Conservation (phyloP, 2,797 vertebrate species). For the Molossus molossus region DNA sequence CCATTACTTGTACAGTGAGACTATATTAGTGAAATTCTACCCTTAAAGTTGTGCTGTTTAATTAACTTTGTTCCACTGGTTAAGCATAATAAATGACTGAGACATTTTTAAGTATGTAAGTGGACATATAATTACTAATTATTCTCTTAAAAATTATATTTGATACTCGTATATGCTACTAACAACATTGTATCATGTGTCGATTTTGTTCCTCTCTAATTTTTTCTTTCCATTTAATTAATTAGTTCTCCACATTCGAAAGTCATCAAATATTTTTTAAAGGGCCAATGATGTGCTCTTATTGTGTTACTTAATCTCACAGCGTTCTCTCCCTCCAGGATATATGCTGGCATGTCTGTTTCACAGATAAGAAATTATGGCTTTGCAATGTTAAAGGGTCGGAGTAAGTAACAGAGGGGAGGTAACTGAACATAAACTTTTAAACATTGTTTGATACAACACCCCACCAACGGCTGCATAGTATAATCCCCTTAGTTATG, state of each 20-base stretch:
- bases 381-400: not conserved
- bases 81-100: not conserved
- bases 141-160: slow-evolving; percentile 19
- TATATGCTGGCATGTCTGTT: not conserved
- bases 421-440: slow-evolving; percentile 16
- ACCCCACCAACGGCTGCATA: not conserved
- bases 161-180: not conserved
- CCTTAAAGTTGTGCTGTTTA: not conserved
- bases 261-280: slow-evolving; percentile 11
- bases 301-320: slow-evolving; percentile 10
- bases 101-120: not conserved
- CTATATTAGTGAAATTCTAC: not conserved
- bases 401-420: not conserved
- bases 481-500: not conserved
- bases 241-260: slow-evolving; percentile 55
- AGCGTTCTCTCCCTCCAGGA: not conserved
- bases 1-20: not conserved
- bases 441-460: not conserved
- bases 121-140: not conserved
- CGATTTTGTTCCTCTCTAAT: slow-evolving; percentile 14
- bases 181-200: not conserved
- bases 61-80: slow-evolving; percentile 16
- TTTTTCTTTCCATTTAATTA: slow-evolving; percentile 37
- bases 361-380: not conserved
- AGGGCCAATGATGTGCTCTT: not conserved